These are phyloP conservation scores for Pemphigus obesinymphae DNA, from an alignment of 1,140 invertebrate species.

Conservation along the genomic window DNA sequence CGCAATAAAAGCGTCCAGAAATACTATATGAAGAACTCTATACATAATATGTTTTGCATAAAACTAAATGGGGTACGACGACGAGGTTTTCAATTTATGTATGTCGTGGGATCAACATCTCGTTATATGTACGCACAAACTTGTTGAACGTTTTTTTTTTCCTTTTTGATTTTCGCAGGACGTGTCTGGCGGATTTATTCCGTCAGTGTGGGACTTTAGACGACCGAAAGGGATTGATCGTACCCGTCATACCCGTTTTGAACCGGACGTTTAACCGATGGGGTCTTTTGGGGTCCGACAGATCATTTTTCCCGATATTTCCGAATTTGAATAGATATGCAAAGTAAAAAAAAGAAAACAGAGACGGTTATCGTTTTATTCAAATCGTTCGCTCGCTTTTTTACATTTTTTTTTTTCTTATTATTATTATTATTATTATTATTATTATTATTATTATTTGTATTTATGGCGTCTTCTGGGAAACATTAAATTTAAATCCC, in stretches of 20 bases:
- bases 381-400: neutral
- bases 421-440: neutral
- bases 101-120: neutral
- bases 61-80: neutral
- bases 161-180: neutral
- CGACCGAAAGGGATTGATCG: neutral
- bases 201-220: constrained; percentile 5
- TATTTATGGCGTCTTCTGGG: no score
- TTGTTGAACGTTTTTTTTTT: constrained; percentile 7
- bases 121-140: neutral
- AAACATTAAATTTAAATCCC: neutral
- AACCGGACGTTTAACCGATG: neutral
- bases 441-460: neutral
- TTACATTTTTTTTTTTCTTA: no score
- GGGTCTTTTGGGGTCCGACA: neutral
- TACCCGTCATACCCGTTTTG: neutral
- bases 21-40: neutral
- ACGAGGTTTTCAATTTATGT: neutral
- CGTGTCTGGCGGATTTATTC: neutral
- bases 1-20: no score
- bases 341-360: neutral
- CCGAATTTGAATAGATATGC: neutral
- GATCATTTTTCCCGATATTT: neutral
- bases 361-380: neutral
- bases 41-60: neutral